Evolutionary conservation across 2,113 vertebrate genomes (phyloP), one percentile per base, ranked within the genome.

Genomic region (Capra hircus): DNA sequence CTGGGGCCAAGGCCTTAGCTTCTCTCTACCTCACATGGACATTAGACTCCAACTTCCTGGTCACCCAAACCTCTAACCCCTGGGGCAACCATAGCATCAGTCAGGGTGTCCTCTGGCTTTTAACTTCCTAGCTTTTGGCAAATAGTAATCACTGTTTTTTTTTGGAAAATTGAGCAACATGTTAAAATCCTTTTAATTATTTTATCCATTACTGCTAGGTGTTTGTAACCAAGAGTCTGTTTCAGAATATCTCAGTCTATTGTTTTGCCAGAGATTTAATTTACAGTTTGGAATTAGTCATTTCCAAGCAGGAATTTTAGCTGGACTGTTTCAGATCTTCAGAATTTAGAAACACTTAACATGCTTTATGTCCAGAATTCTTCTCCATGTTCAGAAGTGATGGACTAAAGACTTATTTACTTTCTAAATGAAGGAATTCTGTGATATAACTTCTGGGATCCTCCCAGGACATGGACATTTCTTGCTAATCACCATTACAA

Each of bases 131-230:
- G 11, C n/a, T 94, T 57, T 23, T 25, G 17, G 48, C 33, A 86
- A 7, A n/a, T 14, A 6, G 53, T 87, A 92, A 59, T 62, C 50
- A 23, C 21, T 74, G 53, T 36, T 36, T 71, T 64, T n/a, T 83
- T 86, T 77, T 67, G 28, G 9, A 59, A 77, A 94, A 91, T 50
- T 86, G 48, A 52, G 6, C 25, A 88, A 40, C n/a, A 52, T 83
- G 71, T 81, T 82, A n/a, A 96, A 91, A 77, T 93, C 57, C 36
- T 64, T 97, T 84, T 17, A 91, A 93, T 33, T 59, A 77, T 87
- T 95, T 95, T 85, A 83, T 53, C 28, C 30, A 80, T 14, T 81
- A 82, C 74, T 83, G 30, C 30, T 36, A 77, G 77, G 40, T 59
- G 16, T 62, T 74, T 64, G 2, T 30, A 57, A 64, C 21, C 19